Conservation (phyloP, 2,888 invertebrate genomes). For the Melieria picta region DNA sequence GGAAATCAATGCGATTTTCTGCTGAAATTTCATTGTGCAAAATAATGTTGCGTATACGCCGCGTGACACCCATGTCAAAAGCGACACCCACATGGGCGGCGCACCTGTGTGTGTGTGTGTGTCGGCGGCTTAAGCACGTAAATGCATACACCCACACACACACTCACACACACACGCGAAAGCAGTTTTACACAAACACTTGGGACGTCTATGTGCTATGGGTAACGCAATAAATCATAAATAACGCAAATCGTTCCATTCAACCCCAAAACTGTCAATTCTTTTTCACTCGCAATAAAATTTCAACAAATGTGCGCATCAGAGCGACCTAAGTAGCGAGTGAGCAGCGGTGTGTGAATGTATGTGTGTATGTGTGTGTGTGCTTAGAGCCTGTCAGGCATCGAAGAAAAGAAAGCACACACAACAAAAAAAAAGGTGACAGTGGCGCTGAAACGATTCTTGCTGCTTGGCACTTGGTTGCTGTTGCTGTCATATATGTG, state of each 20-base stretch:
- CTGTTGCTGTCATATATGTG: not conserved
- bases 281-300: constrained; percentile 24
- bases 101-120: constrained; percentile 18
- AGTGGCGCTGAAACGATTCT: not conserved
- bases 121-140: not conserved
- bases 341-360: not conserved
- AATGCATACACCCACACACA: not conserved
- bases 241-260: constrained; percentile 40
- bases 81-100: not conserved
- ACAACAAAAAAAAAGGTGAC: not conserved
- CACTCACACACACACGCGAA: not conserved
- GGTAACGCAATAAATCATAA: constrained; percentile 42
- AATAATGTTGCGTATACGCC: no score
- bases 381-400: no score
- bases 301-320: constrained; percentile 3
- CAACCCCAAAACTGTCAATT: constrained; percentile 39
- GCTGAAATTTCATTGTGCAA: no score
- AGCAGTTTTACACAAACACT: no score
- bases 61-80: not conserved
- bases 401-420: not conserved
- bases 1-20: not conserved
- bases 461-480: not conserved
- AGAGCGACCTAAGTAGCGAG: no score
- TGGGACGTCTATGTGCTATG: no score
- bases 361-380: not conserved